These are phyloP conservation scores for Dromaius novaehollandiae DNA, from an alignment of 2,113 vertebrate genomes.

Conservation along the genomic window DNA sequence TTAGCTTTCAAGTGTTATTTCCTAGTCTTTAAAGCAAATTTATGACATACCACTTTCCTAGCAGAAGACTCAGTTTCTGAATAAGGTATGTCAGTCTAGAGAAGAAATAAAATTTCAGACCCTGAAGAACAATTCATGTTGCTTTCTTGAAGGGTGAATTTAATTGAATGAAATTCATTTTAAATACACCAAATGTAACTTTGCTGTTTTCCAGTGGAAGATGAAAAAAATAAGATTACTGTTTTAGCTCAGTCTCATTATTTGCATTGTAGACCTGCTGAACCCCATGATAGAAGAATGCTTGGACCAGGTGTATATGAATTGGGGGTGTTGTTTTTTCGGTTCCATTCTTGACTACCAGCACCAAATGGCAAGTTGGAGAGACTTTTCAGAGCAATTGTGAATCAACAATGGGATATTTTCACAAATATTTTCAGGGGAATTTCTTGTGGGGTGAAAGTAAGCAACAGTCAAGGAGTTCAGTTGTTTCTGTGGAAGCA, in stretches of 20 bases:
- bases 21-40: neutral
- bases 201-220: neutral
- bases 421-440: neutral
- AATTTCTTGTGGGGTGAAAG: neutral
- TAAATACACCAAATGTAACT: neutral
- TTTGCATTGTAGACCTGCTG: neutral
- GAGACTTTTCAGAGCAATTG: neutral
- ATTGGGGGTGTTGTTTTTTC: neutral
- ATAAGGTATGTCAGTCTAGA: neutral
- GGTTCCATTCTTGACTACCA: neutral
- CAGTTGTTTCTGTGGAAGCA: neutral
- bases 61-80: neutral
- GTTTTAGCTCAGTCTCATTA: neutral
- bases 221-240: neutral
- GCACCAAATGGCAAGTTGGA: neutral
- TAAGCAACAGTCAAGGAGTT: neutral
- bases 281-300: neutral
- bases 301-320: neutral
- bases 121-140: neutral
- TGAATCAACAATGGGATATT: neutral
- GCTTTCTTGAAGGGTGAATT: neutral
- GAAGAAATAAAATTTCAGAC: neutral
- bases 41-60: neutral
- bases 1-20: neutral
- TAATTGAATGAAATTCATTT: neutral